phyloP scores from a whole-genome alignment of 2,797 vertebrate genomes.

The Poecilia gillii region DNA sequence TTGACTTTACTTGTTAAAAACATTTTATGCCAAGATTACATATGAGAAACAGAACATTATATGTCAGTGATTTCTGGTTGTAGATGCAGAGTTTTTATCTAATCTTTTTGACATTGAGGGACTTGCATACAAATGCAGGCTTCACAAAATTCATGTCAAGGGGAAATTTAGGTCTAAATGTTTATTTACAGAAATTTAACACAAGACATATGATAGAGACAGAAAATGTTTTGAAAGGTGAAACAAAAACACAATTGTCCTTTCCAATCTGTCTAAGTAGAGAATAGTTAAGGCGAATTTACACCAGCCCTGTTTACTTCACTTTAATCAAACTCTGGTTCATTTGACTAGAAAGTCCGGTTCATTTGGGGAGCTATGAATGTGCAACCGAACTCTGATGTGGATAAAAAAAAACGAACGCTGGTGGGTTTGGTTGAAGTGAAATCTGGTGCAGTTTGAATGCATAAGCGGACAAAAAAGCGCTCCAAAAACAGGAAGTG shows the following conservation, averaged over 20 bases:
- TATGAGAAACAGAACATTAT: not conserved
- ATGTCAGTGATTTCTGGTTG: not conserved
- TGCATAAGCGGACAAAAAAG: too few species aligned
- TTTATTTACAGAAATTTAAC: not conserved
- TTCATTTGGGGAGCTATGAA: too few species aligned
- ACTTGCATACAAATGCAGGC: not conserved
- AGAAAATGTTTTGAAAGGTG: not conserved
- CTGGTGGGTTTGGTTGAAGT: too few species aligned
- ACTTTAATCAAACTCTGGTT: too few species aligned
- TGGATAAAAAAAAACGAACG: too few species aligned
- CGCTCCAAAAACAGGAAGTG: too few species aligned
- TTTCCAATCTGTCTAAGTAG: not conserved
- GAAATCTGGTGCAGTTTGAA: too few species aligned
- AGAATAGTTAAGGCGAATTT: not conserved
- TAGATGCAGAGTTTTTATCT: not conserved
- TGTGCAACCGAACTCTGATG: too few species aligned
- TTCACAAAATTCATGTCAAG: not conserved
- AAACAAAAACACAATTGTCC: not conserved
- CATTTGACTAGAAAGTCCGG: too few species aligned
- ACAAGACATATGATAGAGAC: not conserved
- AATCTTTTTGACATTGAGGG: not conserved
- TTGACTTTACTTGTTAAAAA: not conserved
- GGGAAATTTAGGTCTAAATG: not conserved
- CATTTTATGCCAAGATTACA: not conserved
- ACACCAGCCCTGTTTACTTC: too few species aligned